phyloP scores from a whole-genome alignment of 2,888 invertebrate species.

The Meiosimyza decipiens region DNA sequence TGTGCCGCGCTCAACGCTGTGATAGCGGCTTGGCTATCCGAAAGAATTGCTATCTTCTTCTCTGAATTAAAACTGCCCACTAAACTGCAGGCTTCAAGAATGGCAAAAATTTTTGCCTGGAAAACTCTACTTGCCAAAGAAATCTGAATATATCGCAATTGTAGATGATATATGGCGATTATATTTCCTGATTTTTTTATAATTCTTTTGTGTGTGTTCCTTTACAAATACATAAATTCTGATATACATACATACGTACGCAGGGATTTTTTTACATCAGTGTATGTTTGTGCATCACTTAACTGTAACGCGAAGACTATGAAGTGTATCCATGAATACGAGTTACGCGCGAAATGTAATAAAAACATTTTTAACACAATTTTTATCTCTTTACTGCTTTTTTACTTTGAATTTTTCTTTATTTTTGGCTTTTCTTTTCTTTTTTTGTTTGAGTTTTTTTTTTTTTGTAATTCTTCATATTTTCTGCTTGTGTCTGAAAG shows the following conservation, averaged over 20 bases:
- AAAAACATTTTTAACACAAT: conserved; percentile 61
- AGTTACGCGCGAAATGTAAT: conserved; percentile 62
- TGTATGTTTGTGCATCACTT: background rate
- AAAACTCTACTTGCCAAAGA: no score
- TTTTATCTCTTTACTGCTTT: conserved; percentile 39
- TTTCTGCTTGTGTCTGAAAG: conserved; percentile 21
- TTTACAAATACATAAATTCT: background rate
- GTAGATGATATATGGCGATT: no score
- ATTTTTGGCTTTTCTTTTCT: background rate
- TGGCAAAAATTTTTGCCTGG: no score
- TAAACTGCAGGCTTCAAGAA: no score
- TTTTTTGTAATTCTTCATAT: background rate
- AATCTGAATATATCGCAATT: no score
- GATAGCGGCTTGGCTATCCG: no score
- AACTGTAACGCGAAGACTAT: conserved; percentile 4
- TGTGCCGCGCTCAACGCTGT: no score
- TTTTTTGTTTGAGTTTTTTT: background rate
- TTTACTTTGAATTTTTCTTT: conserved; percentile 40
- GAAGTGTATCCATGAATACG: conserved; percentile 26
- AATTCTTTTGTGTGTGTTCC: background rate
- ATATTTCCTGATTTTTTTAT: background rate
- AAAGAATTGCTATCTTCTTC: no score
- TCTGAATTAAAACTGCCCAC: no score
- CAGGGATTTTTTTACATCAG: background rate
- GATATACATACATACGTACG: no score